Conservation (phyloP, 2,113 vertebrate species). For the Pelmatolapia mariae region DNA sequence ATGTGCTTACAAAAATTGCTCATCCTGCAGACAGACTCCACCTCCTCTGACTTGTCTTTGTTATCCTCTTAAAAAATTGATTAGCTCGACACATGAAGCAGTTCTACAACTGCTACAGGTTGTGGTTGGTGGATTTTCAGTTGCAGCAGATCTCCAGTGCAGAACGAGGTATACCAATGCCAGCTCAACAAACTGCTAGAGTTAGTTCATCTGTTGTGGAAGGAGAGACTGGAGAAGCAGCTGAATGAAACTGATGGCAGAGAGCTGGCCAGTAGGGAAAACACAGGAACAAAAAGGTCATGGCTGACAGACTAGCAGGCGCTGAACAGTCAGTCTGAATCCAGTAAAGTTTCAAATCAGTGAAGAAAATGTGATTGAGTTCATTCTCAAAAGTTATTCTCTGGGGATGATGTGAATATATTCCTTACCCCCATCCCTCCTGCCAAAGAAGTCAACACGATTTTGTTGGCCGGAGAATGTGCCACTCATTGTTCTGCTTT, state of each 20-base stretch:
- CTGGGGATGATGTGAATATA: background rate
- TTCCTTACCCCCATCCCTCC: background rate
- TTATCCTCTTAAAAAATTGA: background rate
- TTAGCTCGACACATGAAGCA: background rate
- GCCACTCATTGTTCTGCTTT: constrained; percentile 55
- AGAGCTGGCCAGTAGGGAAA: background rate
- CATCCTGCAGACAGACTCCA: background rate
- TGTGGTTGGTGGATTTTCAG: background rate
- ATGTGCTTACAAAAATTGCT: background rate
- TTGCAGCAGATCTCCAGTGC: background rate
- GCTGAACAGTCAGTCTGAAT: background rate
- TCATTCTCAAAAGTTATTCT: background rate
- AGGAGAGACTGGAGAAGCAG: background rate
- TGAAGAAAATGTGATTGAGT: background rate
- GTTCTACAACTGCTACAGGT: background rate
- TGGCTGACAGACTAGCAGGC: background rate
- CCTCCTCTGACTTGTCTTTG: background rate
- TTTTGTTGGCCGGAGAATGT: background rate
- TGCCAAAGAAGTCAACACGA: background rate
- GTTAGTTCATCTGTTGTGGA: background rate
- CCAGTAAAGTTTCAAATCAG: background rate
- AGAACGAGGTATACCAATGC: background rate
- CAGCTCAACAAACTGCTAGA: background rate
- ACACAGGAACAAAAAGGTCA: background rate
- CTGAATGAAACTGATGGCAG: background rate